Base-by-base conservation (phyloP, 2,888 invertebrate genomes). In the Tetropium fuscum region DNA sequence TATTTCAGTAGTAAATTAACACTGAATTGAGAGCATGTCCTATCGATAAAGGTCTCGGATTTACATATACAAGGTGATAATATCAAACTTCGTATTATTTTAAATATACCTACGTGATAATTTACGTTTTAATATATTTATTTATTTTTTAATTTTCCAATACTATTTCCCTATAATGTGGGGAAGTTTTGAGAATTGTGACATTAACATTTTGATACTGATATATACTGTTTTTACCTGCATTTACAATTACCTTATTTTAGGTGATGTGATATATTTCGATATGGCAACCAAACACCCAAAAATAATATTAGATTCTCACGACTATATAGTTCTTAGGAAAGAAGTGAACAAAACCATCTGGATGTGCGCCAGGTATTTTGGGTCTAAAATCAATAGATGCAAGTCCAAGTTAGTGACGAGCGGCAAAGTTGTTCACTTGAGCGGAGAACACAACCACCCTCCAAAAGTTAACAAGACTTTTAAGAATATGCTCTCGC, bases 321-420 rank as follows among this genome's bases (percentile, higher is more conserved):
- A 71, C 34, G 54, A 54, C 16, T 70, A 66, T 51, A 56, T 69
- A 8, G 63, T 68, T 5, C 38, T 64, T 11, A 59, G 64, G 11
- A 62, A 64, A 47, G 64, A 69, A 30, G 13, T 59, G 5, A 60
- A 61, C 32, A 69, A 68, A 47, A 68, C 69, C 10, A 60, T 69
- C 13, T 69, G 69, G 69, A 66, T 62, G 64, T 68, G 69, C 30
- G 38, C 59, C 4, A 63, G 63, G 38, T 69, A 69, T 56, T 69
- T 68, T 25, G 60, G 56, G 19, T 51, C 64, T 19, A 70, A 65
- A 51, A 47, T 64, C 5, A 66, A 65, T 15, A 51, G 74, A 49
- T 74, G 74, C 44, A 73, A 73, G 54, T 69, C 71, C 1, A 73
- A 62, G 30, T 53, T 75, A 13, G 60, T 73, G 7, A 71, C 75